Conservation (phyloP, 1,140 invertebrate species). For the Himalopsyche phryganea region DNA sequence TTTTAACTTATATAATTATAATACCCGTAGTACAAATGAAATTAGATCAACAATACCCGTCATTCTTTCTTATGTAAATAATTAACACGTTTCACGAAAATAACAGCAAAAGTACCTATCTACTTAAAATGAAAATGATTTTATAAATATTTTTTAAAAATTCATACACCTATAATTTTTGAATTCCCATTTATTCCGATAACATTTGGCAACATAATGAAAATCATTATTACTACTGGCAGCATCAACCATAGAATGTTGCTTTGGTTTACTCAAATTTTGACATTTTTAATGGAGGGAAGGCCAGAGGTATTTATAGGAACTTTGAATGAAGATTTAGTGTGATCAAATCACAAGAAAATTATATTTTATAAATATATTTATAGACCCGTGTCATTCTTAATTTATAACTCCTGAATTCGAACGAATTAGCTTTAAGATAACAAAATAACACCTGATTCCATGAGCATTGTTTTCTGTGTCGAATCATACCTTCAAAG, state of each 20-base stretch:
- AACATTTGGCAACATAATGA: background rate
- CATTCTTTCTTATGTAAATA: background rate
- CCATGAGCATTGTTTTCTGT: background rate
- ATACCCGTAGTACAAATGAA: background rate
- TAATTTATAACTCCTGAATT: background rate
- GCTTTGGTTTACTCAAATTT: no score
- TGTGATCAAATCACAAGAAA: background rate
- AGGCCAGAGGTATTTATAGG: no score
- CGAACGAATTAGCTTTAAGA: no score
- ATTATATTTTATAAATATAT: background rate
- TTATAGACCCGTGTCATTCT: background rate
- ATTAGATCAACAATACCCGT: background rate
- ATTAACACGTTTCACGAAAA: background rate
- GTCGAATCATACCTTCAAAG: slow-evolving; percentile 18
- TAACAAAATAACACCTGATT: no score
- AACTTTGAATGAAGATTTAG: background rate
- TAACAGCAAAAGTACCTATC: background rate
- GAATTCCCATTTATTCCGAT: background rate
- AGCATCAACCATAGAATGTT: no score
- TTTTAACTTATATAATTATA: no score
- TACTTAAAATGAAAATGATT: no score
- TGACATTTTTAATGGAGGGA: no score
- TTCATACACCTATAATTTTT: no score
- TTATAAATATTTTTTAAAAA: no score
- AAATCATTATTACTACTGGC: no score